Base-by-base conservation (phyloP, 2,113 vertebrate species). In the Ceyx margarethae region DNA sequence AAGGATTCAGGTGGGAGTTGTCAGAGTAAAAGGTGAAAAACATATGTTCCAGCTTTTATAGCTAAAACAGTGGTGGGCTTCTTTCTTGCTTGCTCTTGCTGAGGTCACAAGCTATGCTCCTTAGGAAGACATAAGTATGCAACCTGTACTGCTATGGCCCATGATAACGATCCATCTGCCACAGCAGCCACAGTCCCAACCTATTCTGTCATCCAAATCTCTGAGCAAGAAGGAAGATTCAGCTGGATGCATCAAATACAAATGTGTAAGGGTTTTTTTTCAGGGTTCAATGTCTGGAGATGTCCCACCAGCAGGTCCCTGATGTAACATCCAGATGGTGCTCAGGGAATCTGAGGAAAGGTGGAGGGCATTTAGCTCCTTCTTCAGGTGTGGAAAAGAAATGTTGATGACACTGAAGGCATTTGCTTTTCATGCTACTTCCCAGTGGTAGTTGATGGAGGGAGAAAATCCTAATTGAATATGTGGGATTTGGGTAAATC, bases 171-270 rank as follows among this genome's bases (percentile, higher is more conserved):
- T 93, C 96, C 94, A 96, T 96, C 96, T 96, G 96, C 89, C 87
- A 61, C 56, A 77, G 91, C 95, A 95, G 94, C 87, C 67, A 62
- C 33, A 3, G 78, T 86, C 77, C 90, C 42, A 17, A 90, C 84
- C 89, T 93, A 89, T 74, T 60, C 87, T 87, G 79, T 64, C 92
- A 89, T 80, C 84, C 0, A 2, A 92, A 51, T 67, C 93, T 90
- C 65, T 0, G 61, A 95, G 89, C 78, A 53, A 85, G 91, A 7
- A 33, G 51, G 62, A 87, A 74, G 78, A 96, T 87, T 96, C 89
- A 85, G 91, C 95, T 92, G 94, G 95, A 93, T 53, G 72, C 89
- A 91, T 91, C 87, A 93, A 89, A 95, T 93, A 91, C 85, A 43
- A 85, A 77, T 18, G 50, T 1, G 0, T 54, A 85, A 91, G 89